Evolutionary conservation across 2,888 invertebrate genomes (phyloP).

Genomic region (Xanthia icteritia): DNA sequence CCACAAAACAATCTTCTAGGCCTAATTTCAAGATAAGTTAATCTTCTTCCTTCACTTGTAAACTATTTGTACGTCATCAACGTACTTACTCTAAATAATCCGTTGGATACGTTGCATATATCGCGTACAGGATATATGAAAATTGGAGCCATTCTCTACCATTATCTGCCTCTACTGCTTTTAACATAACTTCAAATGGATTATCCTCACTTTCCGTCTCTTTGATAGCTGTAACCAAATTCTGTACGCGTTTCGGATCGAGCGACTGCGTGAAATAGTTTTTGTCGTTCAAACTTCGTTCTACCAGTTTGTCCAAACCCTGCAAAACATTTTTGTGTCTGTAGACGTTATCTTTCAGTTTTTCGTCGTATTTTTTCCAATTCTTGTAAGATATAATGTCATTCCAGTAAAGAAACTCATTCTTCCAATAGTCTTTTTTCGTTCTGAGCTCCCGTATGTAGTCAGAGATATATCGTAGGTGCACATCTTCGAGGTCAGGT

Average conservation of each 20-base stretch:
- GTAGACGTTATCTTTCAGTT: neutral
- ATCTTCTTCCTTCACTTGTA: neutral
- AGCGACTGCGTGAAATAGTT: neutral
- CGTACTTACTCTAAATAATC: neutral
- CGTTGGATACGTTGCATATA: neutral
- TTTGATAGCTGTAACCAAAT: neutral
- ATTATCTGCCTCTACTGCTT: no score
- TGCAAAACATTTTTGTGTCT: neutral
- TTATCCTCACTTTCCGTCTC: neutral
- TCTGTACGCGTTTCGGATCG: conserved; percentile 8
- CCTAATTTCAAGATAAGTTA: neutral
- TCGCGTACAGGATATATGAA: neutral
- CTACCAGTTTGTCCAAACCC: neutral
- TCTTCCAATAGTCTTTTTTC: conserved; percentile 8
- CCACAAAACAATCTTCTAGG: neutral
- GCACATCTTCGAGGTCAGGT: neutral
- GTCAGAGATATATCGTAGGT: conserved; percentile 16
- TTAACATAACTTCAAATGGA: neutral
- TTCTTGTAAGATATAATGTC: conserved; percentile 15
- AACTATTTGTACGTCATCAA: no score
- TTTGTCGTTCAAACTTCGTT: neutral
- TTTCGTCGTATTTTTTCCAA: conserved; percentile 8
- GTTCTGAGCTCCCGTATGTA: neutral
- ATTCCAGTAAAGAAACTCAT: neutral
- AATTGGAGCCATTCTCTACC: rapidly evolving